Evolutionary conservation across 2,888 invertebrate species (phyloP).

Genomic region (Hypena proboscidalis): DNA sequence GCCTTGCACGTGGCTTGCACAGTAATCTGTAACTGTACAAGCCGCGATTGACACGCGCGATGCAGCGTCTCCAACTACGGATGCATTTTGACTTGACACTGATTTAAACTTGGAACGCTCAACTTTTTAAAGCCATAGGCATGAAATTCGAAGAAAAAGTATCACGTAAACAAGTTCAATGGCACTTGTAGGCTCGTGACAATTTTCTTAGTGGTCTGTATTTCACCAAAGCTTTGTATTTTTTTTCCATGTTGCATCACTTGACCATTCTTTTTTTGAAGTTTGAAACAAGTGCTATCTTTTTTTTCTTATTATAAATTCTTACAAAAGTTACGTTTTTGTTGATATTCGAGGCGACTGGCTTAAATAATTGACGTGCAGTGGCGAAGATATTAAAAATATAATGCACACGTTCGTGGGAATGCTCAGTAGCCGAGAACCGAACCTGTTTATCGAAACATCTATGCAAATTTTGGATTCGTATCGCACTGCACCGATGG

Average conservation of each 20-base stretch:
- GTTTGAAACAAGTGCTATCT: too few species aligned
- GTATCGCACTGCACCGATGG: conserved; percentile 44
- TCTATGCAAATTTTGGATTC: conserved; percentile 72
- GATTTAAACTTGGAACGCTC: background rate
- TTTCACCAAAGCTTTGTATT: too few species aligned
- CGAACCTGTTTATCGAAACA: conserved; percentile 71
- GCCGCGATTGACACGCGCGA: conserved; percentile 38
- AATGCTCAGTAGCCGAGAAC: conserved; percentile 51
- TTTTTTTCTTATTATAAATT: too few species aligned
- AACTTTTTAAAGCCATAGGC: too few species aligned
- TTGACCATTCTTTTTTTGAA: too few species aligned
- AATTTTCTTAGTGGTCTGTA: too few species aligned
- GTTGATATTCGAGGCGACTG: conserved; percentile 14
- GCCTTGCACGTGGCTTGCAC: conserved; percentile 42
- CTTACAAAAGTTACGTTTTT: too few species aligned
- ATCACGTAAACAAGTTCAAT: too few species aligned
- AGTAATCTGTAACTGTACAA: conserved; percentile 34
- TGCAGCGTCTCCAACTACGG: conserved; percentile 38
- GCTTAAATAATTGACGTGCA: conserved; percentile 22
- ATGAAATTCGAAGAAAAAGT: too few species aligned
- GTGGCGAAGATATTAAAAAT: conserved; percentile 37
- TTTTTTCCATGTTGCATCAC: too few species aligned
- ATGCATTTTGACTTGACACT: conserved; percentile 5
- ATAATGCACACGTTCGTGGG: conserved; percentile 42
- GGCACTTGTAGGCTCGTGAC: too few species aligned